phyloP scores from a whole-genome alignment of 2,888 invertebrate genomes.

The Dolomedes plantarius region DNA sequence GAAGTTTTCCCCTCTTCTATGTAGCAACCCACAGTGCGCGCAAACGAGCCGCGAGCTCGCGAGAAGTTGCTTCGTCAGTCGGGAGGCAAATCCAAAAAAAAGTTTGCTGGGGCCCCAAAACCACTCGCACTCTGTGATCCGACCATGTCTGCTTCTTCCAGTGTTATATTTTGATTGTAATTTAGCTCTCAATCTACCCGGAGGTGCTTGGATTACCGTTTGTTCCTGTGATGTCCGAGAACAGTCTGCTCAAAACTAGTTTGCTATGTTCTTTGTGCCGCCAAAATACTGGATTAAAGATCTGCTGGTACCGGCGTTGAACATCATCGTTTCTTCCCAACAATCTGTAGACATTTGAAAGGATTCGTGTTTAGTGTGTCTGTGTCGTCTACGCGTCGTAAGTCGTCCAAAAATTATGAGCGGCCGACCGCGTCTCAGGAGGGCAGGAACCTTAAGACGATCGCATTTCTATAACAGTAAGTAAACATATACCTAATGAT shows the following conservation, averaged over 20 bases:
- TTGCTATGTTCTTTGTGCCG: too few relatives aligned
- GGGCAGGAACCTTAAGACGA: conserved; percentile 61
- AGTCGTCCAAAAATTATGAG: conserved; percentile 56
- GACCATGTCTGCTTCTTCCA: background rate
- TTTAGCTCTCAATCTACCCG: too few relatives aligned
- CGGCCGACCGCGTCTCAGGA: conserved; percentile 46
- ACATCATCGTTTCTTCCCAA: too few relatives aligned
- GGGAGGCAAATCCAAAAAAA: conserved; percentile 68
- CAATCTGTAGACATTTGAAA: too few relatives aligned
- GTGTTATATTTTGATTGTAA: too few relatives aligned
- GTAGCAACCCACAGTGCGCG: background rate
- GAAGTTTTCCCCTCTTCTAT: background rate
- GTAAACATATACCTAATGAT: background rate
- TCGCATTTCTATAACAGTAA: conserved; percentile 67
- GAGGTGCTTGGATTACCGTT: too few relatives aligned
- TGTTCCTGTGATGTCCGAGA: too few relatives aligned
- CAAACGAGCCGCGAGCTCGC: background rate
- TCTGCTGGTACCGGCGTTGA: too few relatives aligned
- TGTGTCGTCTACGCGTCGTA: background rate
- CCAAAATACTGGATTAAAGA: too few relatives aligned
- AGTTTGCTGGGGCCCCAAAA: background rate
- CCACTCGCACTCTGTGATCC: background rate
- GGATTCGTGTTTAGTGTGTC: background rate
- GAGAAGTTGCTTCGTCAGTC: conserved; percentile 27
- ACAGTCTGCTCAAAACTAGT: too few relatives aligned